These are phyloP conservation scores for Penelope pileata DNA, from an alignment of 2,113 vertebrate genomes.

Conservation along the genomic window DNA sequence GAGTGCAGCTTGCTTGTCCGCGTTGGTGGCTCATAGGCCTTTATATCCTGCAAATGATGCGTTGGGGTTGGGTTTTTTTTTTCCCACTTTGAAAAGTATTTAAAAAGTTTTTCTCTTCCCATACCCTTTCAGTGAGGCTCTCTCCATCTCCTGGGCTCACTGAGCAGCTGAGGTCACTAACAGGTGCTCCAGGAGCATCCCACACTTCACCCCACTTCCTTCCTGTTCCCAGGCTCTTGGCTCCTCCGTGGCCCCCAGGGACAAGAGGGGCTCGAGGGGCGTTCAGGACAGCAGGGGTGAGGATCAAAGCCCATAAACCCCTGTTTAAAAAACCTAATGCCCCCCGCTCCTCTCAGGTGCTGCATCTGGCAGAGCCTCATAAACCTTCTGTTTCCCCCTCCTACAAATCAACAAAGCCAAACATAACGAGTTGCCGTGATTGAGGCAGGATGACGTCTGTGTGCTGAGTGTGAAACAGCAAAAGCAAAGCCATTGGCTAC, in stretches of 20 bases:
- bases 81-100: background rate
- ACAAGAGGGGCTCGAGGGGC: background rate
- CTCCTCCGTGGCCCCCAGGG: background rate
- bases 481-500: background rate
- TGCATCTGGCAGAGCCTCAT: slow-evolving; percentile 34
- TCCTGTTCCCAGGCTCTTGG: slow-evolving; percentile 61
- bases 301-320: slow-evolving; percentile 48
- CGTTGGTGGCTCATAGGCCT: background rate
- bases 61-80: background rate
- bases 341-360: background rate
- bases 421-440: background rate
- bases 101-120: background rate
- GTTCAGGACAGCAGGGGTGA: background rate
- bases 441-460: slow-evolving; percentile 26
- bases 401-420: slow-evolving; percentile 58
- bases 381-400: slow-evolving; percentile 40
- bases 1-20: rapidly evolving
- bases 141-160: background rate
- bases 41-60: background rate
- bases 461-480: slow-evolving; percentile 39
- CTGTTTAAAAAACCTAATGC: background rate
- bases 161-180: background rate
- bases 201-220: background rate
- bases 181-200: too few relatives aligned
- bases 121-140: background rate